These are phyloP conservation scores for Euthynnus affinis DNA, from an alignment of 2,797 vertebrate species.

Conservation along the genomic window DNA sequence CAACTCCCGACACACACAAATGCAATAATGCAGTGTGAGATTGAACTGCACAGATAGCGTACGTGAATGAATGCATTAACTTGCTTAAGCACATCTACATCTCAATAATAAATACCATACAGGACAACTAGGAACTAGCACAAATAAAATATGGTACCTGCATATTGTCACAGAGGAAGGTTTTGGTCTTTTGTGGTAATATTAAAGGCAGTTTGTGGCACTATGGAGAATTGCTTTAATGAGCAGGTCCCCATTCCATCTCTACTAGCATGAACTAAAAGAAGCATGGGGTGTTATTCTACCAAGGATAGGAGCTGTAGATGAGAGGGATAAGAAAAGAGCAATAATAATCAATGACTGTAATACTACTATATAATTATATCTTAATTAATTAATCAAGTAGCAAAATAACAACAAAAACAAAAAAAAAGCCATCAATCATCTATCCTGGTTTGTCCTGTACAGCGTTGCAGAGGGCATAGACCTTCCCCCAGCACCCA, in stretches of 20 bases:
- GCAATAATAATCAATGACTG: background rate
- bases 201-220: background rate
- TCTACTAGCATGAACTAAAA: background rate
- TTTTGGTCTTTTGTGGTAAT: background rate
- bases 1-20: background rate
- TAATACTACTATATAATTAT: background rate
- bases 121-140: background rate
- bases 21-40: background rate
- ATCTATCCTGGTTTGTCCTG: background rate
- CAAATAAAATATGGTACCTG: background rate
- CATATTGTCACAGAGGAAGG: background rate
- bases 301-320: conserved; percentile 11
- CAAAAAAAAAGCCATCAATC: background rate
- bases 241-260: background rate
- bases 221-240: background rate
- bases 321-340: background rate
- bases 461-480: background rate
- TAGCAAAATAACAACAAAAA: background rate
- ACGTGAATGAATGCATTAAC: no score
- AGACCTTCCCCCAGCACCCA: background rate
- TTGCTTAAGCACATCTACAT: no score
- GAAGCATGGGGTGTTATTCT: background rate
- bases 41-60: background rate
- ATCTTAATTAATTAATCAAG: background rate
- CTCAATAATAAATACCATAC: background rate